phyloP scores from a whole-genome alignment of 2,797 vertebrate genomes.

The Nyctibius grandis region DNA sequence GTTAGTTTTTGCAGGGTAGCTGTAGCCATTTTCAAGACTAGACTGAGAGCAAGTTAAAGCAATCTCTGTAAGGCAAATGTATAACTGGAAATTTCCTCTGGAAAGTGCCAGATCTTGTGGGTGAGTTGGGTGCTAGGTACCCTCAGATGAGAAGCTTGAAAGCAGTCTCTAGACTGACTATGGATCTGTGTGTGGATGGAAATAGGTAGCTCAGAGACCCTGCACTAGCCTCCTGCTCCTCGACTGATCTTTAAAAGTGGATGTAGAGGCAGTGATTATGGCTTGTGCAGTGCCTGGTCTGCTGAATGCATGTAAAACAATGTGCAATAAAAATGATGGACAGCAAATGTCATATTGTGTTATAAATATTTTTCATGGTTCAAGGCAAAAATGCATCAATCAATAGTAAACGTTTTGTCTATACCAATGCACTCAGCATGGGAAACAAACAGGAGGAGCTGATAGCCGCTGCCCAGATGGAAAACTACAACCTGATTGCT shows the following conservation, averaged over 20 bases:
- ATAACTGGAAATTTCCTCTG: not conserved
- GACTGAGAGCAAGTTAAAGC: not conserved
- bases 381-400: not conserved
- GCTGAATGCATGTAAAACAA: not conserved
- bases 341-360: not conserved
- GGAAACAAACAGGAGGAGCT: no score
- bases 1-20: not conserved
- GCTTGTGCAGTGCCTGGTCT: not conserved
- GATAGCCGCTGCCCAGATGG: no score
- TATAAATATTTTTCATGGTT: slow-evolving; percentile 39
- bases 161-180: not conserved
- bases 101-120: not conserved
- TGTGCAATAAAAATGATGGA: slow-evolving; percentile 9
- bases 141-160: not conserved
- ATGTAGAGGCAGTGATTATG: not conserved
- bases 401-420: not conserved
- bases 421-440: no score
- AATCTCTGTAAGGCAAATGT: not conserved
- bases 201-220: not conserved
- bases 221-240: not conserved
- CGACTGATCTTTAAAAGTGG: not conserved
- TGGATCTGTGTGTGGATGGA: not conserved
- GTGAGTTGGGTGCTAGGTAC: not conserved
- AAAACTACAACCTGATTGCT: no score
- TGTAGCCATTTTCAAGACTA: not conserved